Conservation (phyloP, 2,888 invertebrate genomes). For the Sphaeridia pumilis region DNA sequence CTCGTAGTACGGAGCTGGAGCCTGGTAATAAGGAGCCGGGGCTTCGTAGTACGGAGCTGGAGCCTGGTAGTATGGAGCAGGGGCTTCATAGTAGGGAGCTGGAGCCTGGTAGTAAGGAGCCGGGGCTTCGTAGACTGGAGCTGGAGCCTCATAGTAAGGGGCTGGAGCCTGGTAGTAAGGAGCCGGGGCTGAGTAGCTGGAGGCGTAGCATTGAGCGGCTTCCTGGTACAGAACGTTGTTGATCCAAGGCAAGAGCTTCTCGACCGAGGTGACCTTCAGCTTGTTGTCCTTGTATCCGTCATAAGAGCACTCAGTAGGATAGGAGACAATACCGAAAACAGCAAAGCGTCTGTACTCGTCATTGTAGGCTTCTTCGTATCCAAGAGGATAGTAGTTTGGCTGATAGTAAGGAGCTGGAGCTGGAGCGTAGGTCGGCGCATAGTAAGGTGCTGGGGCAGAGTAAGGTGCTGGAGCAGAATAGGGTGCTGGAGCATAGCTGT, state of each 20-base stretch:
- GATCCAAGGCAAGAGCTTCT: slow-evolving; percentile 32
- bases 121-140: slow-evolving; percentile 2
- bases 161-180: background rate
- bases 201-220: slow-evolving; percentile 7
- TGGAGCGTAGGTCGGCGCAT: slow-evolving; percentile 19
- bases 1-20: slow-evolving; percentile 5
- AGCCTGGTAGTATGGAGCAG: slow-evolving; percentile 3
- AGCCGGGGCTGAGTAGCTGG: slow-evolving; percentile 3
- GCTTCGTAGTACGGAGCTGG: slow-evolving; percentile 5
- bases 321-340: slow-evolving; percentile 33
- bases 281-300: slow-evolving; percentile 29
- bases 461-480: slow-evolving; percentile 8
- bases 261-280: slow-evolving; percentile 31
- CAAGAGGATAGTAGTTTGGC: slow-evolving; percentile 21
- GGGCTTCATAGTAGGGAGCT: background rate
- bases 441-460: slow-evolving; percentile 14
- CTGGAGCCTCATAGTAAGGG: background rate
- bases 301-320: slow-evolving; percentile 32
- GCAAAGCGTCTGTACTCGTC: slow-evolving; percentile 32
- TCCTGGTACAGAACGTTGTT: slow-evolving; percentile 26
- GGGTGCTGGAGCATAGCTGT: slow-evolving; percentile 15
- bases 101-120: background rate
- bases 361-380: slow-evolving; percentile 26
- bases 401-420: slow-evolving; percentile 17
- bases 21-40: slow-evolving; percentile 2